Conservation (phyloP, 2,113 vertebrate species). For the Stegostoma tigrinum region DNA sequence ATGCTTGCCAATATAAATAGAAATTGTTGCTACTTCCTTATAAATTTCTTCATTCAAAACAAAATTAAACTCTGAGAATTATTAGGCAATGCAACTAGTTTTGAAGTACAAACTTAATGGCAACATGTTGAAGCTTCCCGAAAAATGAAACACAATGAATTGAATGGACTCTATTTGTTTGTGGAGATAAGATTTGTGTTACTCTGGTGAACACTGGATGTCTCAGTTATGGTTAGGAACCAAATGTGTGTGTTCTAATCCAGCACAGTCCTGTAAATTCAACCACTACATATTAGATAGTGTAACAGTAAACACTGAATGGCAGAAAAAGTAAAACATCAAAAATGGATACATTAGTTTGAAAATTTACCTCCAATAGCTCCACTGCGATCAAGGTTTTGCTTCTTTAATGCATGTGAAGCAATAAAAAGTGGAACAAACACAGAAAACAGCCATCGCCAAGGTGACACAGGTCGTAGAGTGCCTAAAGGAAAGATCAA, state of each 20-base stretch:
- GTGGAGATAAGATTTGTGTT: background rate
- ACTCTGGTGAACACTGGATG: background rate
- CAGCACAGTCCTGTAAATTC: background rate
- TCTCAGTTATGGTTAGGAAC: background rate
- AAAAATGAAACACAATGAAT: background rate
- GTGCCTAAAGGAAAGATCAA: constrained; percentile 59
- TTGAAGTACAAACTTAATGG: background rate
- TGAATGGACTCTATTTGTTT: background rate
- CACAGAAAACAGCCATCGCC: constrained; percentile 90
- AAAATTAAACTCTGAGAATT: background rate
- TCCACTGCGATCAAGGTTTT: constrained; percentile 76
- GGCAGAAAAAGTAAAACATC: background rate
- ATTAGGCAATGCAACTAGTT: background rate
- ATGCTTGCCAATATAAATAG: no score
- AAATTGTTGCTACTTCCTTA: background rate
- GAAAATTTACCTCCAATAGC: constrained; percentile 73
- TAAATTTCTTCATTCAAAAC: background rate
- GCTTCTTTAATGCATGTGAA: constrained; percentile 67
- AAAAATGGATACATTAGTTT: background rate
- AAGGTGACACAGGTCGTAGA: constrained; percentile 79
- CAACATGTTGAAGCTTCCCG: background rate
- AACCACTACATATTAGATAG: background rate
- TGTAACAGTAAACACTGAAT: background rate
- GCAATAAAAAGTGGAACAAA: constrained; percentile 69
- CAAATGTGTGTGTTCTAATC: background rate